These are phyloP conservation scores for Macroglossus sobrinus DNA, from an alignment of 2,113 vertebrate species.

Conservation along the genomic window DNA sequence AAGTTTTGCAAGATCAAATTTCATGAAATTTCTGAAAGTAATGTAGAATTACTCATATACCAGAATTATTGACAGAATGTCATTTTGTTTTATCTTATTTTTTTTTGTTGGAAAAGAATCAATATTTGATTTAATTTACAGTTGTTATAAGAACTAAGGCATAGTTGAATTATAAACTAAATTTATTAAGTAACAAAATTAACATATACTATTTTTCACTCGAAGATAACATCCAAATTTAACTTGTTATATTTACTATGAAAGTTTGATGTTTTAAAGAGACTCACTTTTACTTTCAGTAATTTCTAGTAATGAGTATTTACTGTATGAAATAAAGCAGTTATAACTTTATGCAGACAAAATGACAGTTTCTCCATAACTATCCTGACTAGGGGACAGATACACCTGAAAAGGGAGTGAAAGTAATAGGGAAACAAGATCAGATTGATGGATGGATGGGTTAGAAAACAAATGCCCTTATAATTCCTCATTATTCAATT, in stretches of 20 bases:
- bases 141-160: neutral
- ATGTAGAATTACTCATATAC: neutral
- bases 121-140: neutral
- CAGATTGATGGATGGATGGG: neutral
- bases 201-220: neutral
- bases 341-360: neutral
- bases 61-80: neutral
- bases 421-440: neutral
- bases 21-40: neutral
- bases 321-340: neutral
- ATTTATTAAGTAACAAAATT: neutral
- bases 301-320: neutral
- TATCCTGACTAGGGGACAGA: neutral
- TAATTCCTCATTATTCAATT: neutral
- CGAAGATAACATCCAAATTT: neutral
- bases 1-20: neutral
- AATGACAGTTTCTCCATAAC: neutral
- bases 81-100: neutral
- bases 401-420: neutral
- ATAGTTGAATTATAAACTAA: neutral
- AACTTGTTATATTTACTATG: neutral
- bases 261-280: neutral
- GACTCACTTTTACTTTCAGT: neutral
- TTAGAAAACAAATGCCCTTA: neutral
- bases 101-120: constrained; percentile 1